A percentile compares a stretch with the other conserved stretches of the same genome.
phyloP scores from a whole-genome alignment of 2,797 vertebrate species.

The Esox lucius region DNA sequence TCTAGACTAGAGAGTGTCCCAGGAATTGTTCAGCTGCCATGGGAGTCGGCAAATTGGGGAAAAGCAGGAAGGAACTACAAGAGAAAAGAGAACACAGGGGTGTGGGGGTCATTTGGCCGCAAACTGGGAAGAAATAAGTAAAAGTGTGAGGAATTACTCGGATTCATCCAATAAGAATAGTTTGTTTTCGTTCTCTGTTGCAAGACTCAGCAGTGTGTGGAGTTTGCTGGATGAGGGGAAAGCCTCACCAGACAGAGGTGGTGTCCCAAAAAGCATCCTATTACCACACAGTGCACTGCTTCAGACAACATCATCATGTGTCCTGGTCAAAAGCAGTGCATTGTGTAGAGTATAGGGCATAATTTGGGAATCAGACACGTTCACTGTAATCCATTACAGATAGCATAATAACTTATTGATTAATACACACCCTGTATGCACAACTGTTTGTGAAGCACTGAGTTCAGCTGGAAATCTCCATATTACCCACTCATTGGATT shows the following conservation, averaged over 20 bases:
- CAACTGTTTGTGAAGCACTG: not conserved
- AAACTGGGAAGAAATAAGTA: not conserved
- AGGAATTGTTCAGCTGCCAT: slow-evolving; percentile 25
- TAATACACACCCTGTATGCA: slow-evolving; percentile 10
- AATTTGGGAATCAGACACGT: not conserved
- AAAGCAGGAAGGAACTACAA: slow-evolving; percentile 1
- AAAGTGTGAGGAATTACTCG: not conserved
- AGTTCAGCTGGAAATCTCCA: slow-evolving; percentile 1
- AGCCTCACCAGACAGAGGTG: not conserved
- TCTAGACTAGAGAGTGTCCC: not conserved
- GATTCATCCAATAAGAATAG: not conserved
- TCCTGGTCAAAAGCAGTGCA: too few relatives aligned
- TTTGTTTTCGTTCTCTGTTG: not conserved
- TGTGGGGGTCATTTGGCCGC: not conserved
- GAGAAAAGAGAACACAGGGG: not conserved
- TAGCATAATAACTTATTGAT: slow-evolving; percentile 25
- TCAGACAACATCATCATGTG: too few relatives aligned
- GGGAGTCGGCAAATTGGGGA: slow-evolving; percentile 9
- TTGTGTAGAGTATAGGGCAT: too few relatives aligned
- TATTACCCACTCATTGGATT: not conserved
- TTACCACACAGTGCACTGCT: too few relatives aligned
- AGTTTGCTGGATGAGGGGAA: not conserved
- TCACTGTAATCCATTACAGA: slow-evolving; percentile 23
- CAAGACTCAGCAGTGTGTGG: too few relatives aligned
- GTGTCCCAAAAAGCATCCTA: too few relatives aligned